Base-by-base conservation (phyloP, 2,113 vertebrate genomes). In the Rynchops niger region DNA sequence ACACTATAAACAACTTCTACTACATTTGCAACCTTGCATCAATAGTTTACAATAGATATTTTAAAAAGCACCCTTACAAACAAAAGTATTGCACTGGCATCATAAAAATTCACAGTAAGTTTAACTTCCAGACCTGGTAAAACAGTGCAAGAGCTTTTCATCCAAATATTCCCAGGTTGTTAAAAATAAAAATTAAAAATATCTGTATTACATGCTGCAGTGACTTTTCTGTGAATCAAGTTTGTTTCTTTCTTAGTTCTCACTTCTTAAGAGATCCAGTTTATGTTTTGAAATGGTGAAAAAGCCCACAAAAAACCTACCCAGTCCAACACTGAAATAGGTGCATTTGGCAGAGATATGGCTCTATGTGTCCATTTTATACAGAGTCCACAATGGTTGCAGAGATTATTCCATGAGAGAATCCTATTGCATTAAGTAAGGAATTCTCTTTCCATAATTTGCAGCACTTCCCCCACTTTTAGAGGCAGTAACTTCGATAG, bases 41-140 rank as follows among this genome's bases (percentile, higher is more conserved):
- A 70, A 19, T 22, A 73, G 58, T 95, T 94, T 86, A 82, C 95
- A 67, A 73, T 2, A 86, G 47, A 10, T 69, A 86, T 77, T 79
- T 88, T 69, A 65, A 95, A 95, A 92, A 95, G 82, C 92, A 97
- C 76, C 94, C 91, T 95, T 92, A 93, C 92, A 95, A 96, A 96
- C 36, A 90, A 94, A 94, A 93, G 74, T 95, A 97, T 96, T 95
- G 92, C 95, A 92, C 95, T 96, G 86, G 67, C 80, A 88, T 86
- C 27, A 82, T 90, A 93, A 96, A 97, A 96, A 91, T 93, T 96
- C 95, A 96, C 96, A 96, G 97, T 88, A 86, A 82, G 29, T 88
- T 94, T 90, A 32, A 84, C 42, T 86, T 95, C 49, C 47, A 83
- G 27, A 77, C 67, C 43, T 42, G 30, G 69, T 91, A 92, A 95